phyloP scores from a whole-genome alignment of 2,888 invertebrate genomes.

The Mellilla xanthometata region DNA sequence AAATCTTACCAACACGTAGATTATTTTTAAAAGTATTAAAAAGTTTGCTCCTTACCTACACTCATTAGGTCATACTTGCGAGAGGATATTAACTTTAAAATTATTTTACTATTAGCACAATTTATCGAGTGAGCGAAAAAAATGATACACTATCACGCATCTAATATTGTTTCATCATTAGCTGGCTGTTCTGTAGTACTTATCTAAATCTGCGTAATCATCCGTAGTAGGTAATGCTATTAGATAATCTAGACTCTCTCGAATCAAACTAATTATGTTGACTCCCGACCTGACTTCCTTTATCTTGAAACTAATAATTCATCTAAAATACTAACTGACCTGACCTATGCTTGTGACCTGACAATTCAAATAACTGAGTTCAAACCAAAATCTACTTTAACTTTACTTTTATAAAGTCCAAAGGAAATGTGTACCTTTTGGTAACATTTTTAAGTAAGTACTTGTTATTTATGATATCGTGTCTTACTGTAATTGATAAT shows the following conservation, averaged over 20 bases:
- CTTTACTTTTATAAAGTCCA: neutral
- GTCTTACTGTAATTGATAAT: constrained; percentile 37
- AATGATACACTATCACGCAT: too few relatives aligned
- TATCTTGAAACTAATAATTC: constrained; percentile 14
- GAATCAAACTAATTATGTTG: constrained; percentile 8
- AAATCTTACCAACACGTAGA: too few relatives aligned
- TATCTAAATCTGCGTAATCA: too few relatives aligned
- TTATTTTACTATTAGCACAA: too few relatives aligned
- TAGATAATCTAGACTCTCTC: constrained; percentile 1
- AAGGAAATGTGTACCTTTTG: neutral
- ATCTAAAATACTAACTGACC: constrained; percentile 16
- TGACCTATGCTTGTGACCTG: constrained; percentile 10
- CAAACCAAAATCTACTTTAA: neutral
- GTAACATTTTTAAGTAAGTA: neutral
- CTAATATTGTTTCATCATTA: too few relatives aligned
- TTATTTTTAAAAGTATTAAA: too few relatives aligned
- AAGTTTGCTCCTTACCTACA: too few relatives aligned
- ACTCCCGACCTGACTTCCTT: constrained; percentile 6
- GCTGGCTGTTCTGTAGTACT: too few relatives aligned
- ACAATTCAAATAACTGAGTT: neutral
- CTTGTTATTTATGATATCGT: neutral
- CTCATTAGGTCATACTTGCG: too few relatives aligned
- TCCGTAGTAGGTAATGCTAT: too few relatives aligned
- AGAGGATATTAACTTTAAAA: too few relatives aligned
- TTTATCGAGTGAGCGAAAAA: too few relatives aligned